Evolutionary conservation across 2,888 invertebrate species (phyloP), one percentile per base, ranked within the genome.

Genomic region (Apomyelois bistriatella): DNA sequence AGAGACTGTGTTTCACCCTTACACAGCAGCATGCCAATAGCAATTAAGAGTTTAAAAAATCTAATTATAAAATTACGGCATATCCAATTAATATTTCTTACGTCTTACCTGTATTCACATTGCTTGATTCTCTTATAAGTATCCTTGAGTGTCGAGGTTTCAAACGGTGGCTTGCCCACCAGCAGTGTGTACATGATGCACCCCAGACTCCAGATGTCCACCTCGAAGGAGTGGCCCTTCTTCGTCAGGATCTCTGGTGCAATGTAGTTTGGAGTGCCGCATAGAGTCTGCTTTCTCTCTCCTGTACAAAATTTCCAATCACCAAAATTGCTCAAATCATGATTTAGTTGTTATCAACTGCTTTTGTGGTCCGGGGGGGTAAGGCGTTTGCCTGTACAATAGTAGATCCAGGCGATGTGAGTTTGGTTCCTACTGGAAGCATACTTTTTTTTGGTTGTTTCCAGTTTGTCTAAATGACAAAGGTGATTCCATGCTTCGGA

Each of bases 251-350:
- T 98, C 86, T 99, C 99, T 0, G 99, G 99, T 0, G 99, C 99
- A 67, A 99, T 99, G 80, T 99, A 99, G 87, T 99, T 99, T 1
- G 99, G 99, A 5, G 99, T 99, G n/a, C 99, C 99, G 76, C 99
- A 99, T 46, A 99, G 89, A 10, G 99, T 99, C 85, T 98, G 97
- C 74, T 94, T 94, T 70, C 94, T 92, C 83, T 95, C 94, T 65
- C 93, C 93, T 91, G 56, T 46, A 60, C 62, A 53, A 5, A 15
- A 9, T 16, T 38, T 15, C 1, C 16, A 28, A 5, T 28, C 4
- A 28, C 28, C 7, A n/a, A n/a, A n/a, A n/a, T n/a, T n/a, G n/a
- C n/a, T n/a, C n/a, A n/a, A n/a, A n/a, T n/a, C n/a, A n/a, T n/a
- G n/a, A n/a, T n/a, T n/a, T n/a, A n/a, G n/a, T n/a, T n/a, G n/a